Percentiles rank a stretch among this genome's conserved stretches.
phyloP scores from a whole-genome alignment of 2,888 invertebrate species.

The Malacosoma neustria region DNA sequence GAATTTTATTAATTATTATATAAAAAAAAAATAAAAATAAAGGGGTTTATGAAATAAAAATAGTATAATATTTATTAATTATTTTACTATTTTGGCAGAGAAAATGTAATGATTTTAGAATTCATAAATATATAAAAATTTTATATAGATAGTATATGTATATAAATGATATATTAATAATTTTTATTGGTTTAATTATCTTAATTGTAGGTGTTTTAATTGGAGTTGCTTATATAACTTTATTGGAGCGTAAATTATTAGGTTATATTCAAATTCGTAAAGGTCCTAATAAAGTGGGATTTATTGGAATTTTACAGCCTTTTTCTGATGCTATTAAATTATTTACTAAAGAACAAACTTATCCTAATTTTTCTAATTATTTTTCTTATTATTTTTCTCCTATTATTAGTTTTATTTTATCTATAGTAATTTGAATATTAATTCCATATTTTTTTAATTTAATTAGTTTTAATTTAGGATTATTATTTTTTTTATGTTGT shows the following conservation, averaged over 20 bases:
- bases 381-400: conserved; percentile 76
- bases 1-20: conserved; percentile 51
- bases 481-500: conserved; percentile 79
- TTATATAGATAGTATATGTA: conserved; percentile 74
- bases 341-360: conserved; percentile 79
- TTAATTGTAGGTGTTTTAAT: conserved; percentile 77
- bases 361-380: conserved; percentile 75
- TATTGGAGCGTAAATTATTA: conserved; percentile 82
- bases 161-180: conserved; percentile 52
- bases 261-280: conserved; percentile 84
- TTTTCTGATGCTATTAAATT: conserved; percentile 84
- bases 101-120: conserved; percentile 82
- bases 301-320: conserved; percentile 78
- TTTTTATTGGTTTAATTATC: conserved; percentile 56
- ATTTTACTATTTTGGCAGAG: conserved; percentile 77
- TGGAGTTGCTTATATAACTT: conserved; percentile 81
- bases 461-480: conserved; percentile 72
- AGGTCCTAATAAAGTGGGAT: conserved; percentile 81
- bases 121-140: conserved; percentile 71
- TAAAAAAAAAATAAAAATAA: conserved; percentile 8
- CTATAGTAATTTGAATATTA: conserved; percentile 73
- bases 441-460: conserved; percentile 73
- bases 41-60: conserved; percentile 4
- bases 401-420: conserved; percentile 73
- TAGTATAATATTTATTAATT: conserved; percentile 11